These are phyloP conservation scores for Abrostola tripartita DNA, from an alignment of 2,888 invertebrate genomes.

Conservation along the genomic window DNA sequence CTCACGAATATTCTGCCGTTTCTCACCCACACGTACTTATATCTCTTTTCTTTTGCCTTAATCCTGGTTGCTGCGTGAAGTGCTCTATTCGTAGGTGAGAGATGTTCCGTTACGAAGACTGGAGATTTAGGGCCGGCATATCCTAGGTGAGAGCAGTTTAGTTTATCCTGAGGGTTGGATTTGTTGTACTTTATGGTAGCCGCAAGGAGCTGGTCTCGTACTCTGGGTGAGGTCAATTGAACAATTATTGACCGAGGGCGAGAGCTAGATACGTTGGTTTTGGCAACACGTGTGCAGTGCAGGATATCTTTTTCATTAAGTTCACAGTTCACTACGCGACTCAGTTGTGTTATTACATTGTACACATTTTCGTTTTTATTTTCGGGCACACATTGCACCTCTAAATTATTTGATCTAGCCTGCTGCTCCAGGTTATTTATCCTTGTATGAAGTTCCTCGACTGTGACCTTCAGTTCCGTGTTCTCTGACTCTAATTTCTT, in stretches of 20 bases:
- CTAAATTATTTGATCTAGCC: conserved; percentile 10
- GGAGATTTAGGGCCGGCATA: conserved; percentile 6
- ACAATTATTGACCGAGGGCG: conserved; percentile 12
- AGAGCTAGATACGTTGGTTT: conserved; percentile 2
- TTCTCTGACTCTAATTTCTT: conserved; percentile 3
- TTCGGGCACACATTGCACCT: conserved; percentile 13
- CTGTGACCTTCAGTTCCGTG: neutral
- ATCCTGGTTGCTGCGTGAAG: conserved; percentile 16
- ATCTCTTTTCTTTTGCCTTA: conserved; percentile 14
- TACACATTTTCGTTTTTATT: conserved; percentile 13
- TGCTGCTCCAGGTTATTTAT: conserved; percentile 11
- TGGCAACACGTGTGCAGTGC: conserved; percentile 15
- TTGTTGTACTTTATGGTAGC: conserved; percentile 10
- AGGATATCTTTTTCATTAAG: conserved; percentile 8
- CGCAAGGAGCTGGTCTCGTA: conserved; percentile 13
- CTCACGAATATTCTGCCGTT: conserved; percentile 16
- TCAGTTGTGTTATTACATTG: conserved; percentile 5
- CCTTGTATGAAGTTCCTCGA: neutral
- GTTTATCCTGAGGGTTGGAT: neutral
- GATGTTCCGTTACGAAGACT: conserved; percentile 13
- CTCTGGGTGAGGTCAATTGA: conserved; percentile 8
- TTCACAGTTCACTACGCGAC: conserved; percentile 7
- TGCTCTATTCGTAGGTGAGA: conserved; percentile 10
- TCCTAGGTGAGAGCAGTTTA: conserved; percentile 7
- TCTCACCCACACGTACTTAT: conserved; percentile 21